phyloP scores from a whole-genome alignment of 2,888 invertebrate species.

The Lymantria dispar region DNA sequence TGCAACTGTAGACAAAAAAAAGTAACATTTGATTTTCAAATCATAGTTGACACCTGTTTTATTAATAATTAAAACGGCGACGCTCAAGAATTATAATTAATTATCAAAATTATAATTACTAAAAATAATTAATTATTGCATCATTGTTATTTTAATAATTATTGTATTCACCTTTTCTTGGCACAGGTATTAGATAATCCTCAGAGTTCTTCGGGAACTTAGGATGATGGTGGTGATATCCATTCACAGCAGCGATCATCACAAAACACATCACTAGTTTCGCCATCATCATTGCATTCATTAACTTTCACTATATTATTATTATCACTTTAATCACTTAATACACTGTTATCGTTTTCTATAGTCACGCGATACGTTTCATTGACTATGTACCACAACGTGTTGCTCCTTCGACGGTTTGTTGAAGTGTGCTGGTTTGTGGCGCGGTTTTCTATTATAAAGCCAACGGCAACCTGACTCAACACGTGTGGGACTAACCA shows the following conservation, averaged over 20 bases:
- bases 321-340: slow-evolving; percentile 37
- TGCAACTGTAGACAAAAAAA: slow-evolving; percentile 48
- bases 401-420: slow-evolving; percentile 58
- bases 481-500: slow-evolving; percentile 39
- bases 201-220: slow-evolving; percentile 53
- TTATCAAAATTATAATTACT: not conserved
- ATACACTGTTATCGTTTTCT: slow-evolving; percentile 38
- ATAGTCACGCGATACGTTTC: slow-evolving; percentile 26
- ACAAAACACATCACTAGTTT: slow-evolving; percentile 58
- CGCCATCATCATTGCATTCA: slow-evolving; percentile 47
- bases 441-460: slow-evolving; percentile 63
- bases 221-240: slow-evolving; percentile 52
- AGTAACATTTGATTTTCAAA: not conserved
- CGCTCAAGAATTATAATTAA: not conserved
- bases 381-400: slow-evolving; percentile 39
- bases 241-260: slow-evolving; percentile 51
- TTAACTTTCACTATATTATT: slow-evolving; percentile 30
- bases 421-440: slow-evolving; percentile 55
- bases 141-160: not conserved
- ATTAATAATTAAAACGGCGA: not conserved
- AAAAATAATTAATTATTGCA: not conserved
- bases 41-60: not conserved
- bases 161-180: slow-evolving; percentile 53
- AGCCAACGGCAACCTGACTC: slow-evolving; percentile 45
- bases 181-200: slow-evolving; percentile 41